Percentiles rank a stretch among this genome's conserved stretches.
Conservation (phyloP, 2,797 vertebrate species). For the Hemitrygon akajei region DNA sequence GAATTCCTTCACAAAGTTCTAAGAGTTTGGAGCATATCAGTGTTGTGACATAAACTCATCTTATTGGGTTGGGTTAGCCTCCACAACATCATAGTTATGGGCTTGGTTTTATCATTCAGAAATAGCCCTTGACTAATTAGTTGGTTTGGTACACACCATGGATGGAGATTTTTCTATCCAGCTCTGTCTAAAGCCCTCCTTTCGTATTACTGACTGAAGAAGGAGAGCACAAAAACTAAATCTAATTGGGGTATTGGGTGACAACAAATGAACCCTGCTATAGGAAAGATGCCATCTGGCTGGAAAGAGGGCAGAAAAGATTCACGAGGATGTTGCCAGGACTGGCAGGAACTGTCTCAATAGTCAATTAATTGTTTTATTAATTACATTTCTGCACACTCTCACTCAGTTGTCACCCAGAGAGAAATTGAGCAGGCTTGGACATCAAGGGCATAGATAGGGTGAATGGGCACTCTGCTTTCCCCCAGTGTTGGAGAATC, state of each 20-base stretch:
- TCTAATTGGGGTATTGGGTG: too few species aligned
- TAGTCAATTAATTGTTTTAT: conserved; percentile 24
- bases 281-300: too few species aligned
- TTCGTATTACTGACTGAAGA: not conserved
- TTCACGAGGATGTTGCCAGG: too few species aligned
- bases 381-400: conserved; percentile 5
- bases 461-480: too few species aligned
- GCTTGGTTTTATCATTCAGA: not conserved
- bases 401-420: not conserved
- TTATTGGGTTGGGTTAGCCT: not conserved
- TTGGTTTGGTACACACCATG: too few species aligned
- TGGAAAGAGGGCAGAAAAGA: too few species aligned
- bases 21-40: not conserved
- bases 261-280: too few species aligned
- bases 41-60: not conserved
- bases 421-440: too few species aligned
- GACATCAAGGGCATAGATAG: too few species aligned
- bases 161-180: not conserved
- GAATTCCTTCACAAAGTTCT: not conserved
- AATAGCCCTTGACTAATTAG: not conserved
- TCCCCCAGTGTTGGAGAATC: too few species aligned
- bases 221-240: not conserved
- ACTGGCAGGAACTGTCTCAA: not conserved
- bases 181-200: not conserved
- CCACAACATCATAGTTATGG: not conserved